phyloP scores from a whole-genome alignment of 2,113 vertebrate species.

The Pao palembangensis region DNA sequence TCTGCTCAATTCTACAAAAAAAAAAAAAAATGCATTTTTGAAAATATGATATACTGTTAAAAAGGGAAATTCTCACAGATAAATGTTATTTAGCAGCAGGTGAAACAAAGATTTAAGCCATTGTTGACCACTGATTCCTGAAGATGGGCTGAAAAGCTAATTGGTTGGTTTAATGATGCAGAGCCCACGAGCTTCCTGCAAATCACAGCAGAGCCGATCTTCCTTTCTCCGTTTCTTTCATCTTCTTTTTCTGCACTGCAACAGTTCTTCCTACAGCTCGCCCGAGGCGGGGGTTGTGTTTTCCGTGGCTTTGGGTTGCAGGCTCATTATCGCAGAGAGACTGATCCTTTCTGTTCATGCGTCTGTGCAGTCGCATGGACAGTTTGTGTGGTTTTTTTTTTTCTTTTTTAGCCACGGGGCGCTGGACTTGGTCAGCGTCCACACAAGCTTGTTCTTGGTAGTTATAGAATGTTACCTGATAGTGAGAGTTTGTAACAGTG shows the following conservation, averaged over 20 bases:
- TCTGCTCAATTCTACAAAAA: too few species aligned
- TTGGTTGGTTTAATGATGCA: not conserved
- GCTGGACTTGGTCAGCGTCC: not conserved
- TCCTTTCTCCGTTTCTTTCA: conserved; percentile 26
- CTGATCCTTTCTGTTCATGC: conserved; percentile 11
- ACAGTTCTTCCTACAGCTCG: conserved; percentile 7
- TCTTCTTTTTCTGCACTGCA: conserved; percentile 13
- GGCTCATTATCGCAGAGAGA: conserved; percentile 25
- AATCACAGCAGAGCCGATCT: conserved; percentile 28
- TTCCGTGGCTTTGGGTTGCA: not conserved
- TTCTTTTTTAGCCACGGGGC: conserved; percentile 13
- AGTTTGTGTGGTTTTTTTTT: not conserved
- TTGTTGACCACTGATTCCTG: conserved; percentile 62
- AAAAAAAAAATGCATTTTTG: too few species aligned
- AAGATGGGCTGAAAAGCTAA: conserved; percentile 12
- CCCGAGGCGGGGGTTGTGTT: conserved; percentile 3
- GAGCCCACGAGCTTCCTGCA: conserved; percentile 24
- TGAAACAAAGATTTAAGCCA: conserved; percentile 54
- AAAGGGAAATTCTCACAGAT: too few species aligned
- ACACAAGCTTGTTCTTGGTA: conserved; percentile 32
- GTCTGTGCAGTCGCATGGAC: conserved; percentile 1
- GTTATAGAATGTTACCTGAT: conserved; percentile 55
- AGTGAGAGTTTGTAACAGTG: conserved; percentile 59
- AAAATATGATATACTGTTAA: too few species aligned
- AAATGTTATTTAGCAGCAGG: not conserved